Conservation (phyloP, 2,797 vertebrate species). For the Xenops minutus region DNA sequence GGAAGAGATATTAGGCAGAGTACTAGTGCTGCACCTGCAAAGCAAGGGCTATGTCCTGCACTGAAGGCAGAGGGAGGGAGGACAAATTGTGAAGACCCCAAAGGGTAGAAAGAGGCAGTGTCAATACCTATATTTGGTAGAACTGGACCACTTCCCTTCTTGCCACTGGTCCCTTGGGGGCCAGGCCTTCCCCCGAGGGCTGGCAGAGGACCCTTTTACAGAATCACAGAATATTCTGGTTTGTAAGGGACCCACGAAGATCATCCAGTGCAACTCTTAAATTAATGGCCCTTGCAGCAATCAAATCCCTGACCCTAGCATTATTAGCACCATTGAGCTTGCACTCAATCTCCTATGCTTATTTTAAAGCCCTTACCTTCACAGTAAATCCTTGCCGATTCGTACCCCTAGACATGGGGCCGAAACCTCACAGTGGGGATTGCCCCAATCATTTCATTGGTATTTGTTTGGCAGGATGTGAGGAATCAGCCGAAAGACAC, state of each 20-base stretch:
- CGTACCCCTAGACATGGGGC: background rate
- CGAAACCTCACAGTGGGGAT: background rate
- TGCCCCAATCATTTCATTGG: background rate
- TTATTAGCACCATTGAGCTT: background rate
- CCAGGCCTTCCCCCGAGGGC: rapidly evolving
- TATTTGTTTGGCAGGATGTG: background rate
- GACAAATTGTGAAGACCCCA: rapidly evolving
- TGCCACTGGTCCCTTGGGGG: background rate
- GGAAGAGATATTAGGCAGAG: background rate
- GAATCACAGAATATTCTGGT: background rate
- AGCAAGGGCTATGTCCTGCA: background rate
- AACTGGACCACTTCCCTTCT: background rate
- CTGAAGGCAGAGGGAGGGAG: background rate
- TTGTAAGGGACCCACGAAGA: background rate
- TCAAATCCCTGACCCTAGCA: background rate
- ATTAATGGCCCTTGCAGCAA: background rate
- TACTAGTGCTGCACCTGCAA: background rate
- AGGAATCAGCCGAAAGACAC: background rate
- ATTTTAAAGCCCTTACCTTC: background rate
- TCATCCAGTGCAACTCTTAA: background rate
- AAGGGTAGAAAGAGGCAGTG: background rate
- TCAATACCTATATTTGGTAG: background rate
- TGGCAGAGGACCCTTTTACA: background rate
- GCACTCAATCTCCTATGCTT: rapidly evolving
- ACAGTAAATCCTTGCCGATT: background rate